phyloP scores from a whole-genome alignment of 2,888 invertebrate species.

The Carterocephalus palaemon region DNA sequence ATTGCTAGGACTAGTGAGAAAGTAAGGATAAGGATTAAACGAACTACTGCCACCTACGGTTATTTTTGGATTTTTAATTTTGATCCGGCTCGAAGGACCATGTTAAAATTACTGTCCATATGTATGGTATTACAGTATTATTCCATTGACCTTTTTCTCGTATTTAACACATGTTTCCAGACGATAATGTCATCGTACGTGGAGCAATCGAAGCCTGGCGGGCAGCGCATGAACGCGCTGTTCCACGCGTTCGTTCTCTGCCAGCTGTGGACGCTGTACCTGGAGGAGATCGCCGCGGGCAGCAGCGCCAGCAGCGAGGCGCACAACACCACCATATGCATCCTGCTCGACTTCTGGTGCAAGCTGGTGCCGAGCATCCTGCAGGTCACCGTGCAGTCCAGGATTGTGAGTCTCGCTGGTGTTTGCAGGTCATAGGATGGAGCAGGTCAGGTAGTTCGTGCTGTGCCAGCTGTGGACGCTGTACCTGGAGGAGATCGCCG shows the following conservation, averaged over 20 bases:
- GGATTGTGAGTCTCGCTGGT: slow-evolving; percentile 86
- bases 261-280: slow-evolving; percentile 99
- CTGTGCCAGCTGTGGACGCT: slow-evolving; percentile 90
- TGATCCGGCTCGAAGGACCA: too few species aligned
- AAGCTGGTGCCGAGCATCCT: slow-evolving; percentile 97
- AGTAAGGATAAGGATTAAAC: too few species aligned
- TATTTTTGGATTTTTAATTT: too few species aligned
- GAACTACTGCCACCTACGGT: too few species aligned
- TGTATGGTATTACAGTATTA: too few species aligned
- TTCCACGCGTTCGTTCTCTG: slow-evolving; percentile 98
- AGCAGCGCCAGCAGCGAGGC: slow-evolving; percentile 84
- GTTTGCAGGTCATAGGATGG: too few species aligned
- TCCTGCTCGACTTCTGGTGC: slow-evolving; percentile 98
- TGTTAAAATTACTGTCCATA: too few species aligned
- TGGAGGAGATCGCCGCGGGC: slow-evolving; percentile 90
- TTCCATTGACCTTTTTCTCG: too few species aligned
- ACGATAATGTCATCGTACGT: slow-evolving; percentile 98
- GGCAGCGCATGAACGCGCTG: slow-evolving; percentile 94
- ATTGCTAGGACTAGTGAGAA: too few species aligned
- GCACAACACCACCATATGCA: slow-evolving; percentile 86
- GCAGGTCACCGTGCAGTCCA: slow-evolving; percentile 88
- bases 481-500: slow-evolving; percentile 94
- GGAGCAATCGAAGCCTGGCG: slow-evolving; percentile 90
- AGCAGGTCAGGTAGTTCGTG: background rate
- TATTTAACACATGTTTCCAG: slow-evolving; percentile 40